Conservation (phyloP, 2,113 vertebrate genomes). For the Asarcornis scutulata region DNA sequence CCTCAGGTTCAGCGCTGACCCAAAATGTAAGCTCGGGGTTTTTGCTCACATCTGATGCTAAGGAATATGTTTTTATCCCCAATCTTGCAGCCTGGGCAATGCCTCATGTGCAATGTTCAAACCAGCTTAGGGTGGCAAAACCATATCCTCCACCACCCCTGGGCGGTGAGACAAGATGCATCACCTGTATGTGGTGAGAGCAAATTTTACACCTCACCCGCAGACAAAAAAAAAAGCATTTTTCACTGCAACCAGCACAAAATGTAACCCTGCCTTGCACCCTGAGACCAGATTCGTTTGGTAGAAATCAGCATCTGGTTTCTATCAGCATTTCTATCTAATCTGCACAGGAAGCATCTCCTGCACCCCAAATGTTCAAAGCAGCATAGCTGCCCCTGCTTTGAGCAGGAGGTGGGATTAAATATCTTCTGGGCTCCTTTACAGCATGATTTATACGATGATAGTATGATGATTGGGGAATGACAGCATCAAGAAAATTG, state of each 20-base stretch:
- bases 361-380: background rate
- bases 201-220: background rate
- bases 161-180: background rate
- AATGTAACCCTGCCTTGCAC: background rate
- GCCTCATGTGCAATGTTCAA: too few relatives aligned
- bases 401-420: background rate
- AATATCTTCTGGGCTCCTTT: background rate
- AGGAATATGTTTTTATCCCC: background rate
- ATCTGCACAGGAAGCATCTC: background rate
- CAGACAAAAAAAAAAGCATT: too few relatives aligned
- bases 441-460: background rate
- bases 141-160: background rate
- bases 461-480: accelerated
- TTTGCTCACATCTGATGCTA: background rate
- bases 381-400: background rate
- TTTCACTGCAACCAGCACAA: background rate
- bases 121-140: background rate
- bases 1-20: background rate
- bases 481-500: accelerated
- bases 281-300: background rate
- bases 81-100: background rate
- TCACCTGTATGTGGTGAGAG: background rate
- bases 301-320: too few relatives aligned
- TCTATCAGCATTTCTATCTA: too few relatives aligned
- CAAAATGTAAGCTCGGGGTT: background rate